A percentile compares a stretch with the other conserved stretches of the same genome.
phyloP scores from a whole-genome alignment of 2,888 invertebrate species.

The Metellina segmentata region DNA sequence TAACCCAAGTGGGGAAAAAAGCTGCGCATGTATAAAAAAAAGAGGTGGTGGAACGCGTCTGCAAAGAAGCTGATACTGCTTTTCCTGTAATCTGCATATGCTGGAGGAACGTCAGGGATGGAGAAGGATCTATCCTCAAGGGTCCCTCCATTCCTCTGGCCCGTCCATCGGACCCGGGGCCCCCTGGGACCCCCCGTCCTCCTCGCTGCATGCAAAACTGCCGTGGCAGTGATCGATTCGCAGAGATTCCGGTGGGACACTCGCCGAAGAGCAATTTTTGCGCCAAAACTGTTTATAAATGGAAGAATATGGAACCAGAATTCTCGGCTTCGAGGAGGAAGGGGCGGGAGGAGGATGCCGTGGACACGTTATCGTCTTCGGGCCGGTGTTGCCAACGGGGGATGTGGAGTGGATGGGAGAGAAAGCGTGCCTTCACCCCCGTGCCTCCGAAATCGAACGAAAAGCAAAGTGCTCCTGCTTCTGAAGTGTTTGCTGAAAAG shows the following conservation, averaged over 20 bases:
- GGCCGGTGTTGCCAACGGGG: slow-evolving; percentile 35
- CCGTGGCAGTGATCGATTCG: slow-evolving; percentile 73
- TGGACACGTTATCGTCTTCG: slow-evolving; percentile 64
- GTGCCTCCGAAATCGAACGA: slow-evolving; percentile 11
- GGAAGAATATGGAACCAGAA: slow-evolving; percentile 71
- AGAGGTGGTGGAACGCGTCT: slow-evolving; percentile 49
- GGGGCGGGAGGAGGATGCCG: slow-evolving; percentile 7
- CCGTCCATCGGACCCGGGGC: slow-evolving; percentile 48
- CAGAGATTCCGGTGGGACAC: slow-evolving; percentile 27
- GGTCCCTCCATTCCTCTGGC: slow-evolving; percentile 20
- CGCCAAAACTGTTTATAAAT: slow-evolving; percentile 76
- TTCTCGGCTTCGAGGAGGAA: slow-evolving; percentile 25
- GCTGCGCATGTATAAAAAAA: slow-evolving; percentile 5
- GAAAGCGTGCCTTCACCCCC: background rate
- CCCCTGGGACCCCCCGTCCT: slow-evolving; percentile 32
- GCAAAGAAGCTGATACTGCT: slow-evolving; percentile 70
- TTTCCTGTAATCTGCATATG: slow-evolving; percentile 72
- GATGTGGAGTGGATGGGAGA: background rate
- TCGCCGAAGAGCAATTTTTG: slow-evolving; percentile 72
- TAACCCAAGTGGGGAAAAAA: background rate
- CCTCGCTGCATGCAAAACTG: slow-evolving; percentile 63
- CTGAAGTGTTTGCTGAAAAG: slow-evolving; percentile 27
- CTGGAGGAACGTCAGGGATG: slow-evolving; percentile 44
- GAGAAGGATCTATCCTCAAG: slow-evolving; percentile 14
- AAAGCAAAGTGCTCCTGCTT: background rate